phyloP scores from a whole-genome alignment of 2,888 invertebrate species.

The Sphecodes monilicornis region DNA sequence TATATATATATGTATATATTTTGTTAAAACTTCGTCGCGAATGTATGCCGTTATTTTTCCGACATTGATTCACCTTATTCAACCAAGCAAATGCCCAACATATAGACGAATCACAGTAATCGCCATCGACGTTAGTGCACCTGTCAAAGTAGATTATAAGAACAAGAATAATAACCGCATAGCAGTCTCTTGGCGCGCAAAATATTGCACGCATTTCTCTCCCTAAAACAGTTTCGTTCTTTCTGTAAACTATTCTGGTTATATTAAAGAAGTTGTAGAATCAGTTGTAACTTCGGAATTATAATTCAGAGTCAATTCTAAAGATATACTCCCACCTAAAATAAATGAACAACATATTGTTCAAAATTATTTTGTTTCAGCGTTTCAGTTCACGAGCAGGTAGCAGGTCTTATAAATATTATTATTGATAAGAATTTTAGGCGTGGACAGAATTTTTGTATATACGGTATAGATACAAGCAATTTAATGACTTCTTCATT shows the following conservation, averaged over 20 bases:
- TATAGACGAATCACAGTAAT: constrained; percentile 44
- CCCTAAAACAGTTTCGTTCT: constrained; percentile 9
- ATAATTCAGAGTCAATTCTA: background rate
- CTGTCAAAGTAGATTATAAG: constrained; percentile 15
- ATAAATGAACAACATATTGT: background rate
- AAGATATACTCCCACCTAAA: background rate
- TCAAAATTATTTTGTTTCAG: constrained; percentile 1
- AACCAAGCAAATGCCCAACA: constrained; percentile 83
- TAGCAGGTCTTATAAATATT: constrained; percentile 17
- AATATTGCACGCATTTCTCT: background rate
- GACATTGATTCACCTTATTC: constrained; percentile 59
- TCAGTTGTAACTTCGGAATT: constrained; percentile 3
- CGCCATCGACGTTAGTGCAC: constrained; percentile 11
- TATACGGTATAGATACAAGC: background rate
- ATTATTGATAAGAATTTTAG: background rate
- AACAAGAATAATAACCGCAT: background rate
- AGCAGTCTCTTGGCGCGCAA: background rate
- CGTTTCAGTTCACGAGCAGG: background rate
- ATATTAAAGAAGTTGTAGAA: constrained; percentile 6
- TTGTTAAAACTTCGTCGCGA: constrained; percentile 38
- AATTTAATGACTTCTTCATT: background rate
- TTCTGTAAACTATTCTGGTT: background rate
- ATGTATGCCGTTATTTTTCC: constrained; percentile 34
- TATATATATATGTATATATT: constrained; percentile 44
- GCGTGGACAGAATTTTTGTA: background rate